Base-by-base conservation (phyloP, 2,888 invertebrate species). In the Acrocyrtus sp. region DNA sequence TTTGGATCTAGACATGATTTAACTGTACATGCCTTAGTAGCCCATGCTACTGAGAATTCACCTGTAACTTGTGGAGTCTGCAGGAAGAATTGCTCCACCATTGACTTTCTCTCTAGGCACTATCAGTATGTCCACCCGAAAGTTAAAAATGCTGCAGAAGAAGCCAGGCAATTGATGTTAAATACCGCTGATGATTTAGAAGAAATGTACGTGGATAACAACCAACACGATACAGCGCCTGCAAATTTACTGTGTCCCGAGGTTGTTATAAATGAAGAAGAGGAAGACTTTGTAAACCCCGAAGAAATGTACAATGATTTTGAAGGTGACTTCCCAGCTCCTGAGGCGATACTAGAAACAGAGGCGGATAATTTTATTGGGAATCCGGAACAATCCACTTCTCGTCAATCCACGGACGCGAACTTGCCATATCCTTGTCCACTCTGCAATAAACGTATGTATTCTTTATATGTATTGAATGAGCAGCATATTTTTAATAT, bases 91-190 rank as follows among this genome's bases (percentile, higher is more conserved):
- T 63, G 58, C 41, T 51, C 72, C 2, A 34, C 68, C 1, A 50
- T 73, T n/a, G 63, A 47, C n/a, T 76, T 73, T 27, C 50, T 76
- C n/a, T 47, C 63, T 5, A 27, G 69, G 6, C 76, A 76, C 47
- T 76, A 76, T 21, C 68, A 69, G 48, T 69, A 69, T 21, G 50
- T 41, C 15, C 76, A 76, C 34, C 65, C 69, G 6, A 34, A 50
- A 6, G 47, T 26, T 0, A 50, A 45, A 26, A 73, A 76, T 47
- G 65, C 72, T 19, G 76, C 65, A n/a, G 75, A 75, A 50, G 63
- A 69, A 45, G 74, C 69, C 27, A 39, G 53, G 24, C 4, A 50
- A 1, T 22, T 48, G 1, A 19, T 57, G 6, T 21, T 21, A 15
- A 43, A 60, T 15, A 26, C 15, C 21, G 3, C 5, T 10, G 41